Evolutionary conservation across 2,113 vertebrate genomes (phyloP), one percentile per base, ranked within the genome.

Genomic region (Pelodiscus sinensis): DNA sequence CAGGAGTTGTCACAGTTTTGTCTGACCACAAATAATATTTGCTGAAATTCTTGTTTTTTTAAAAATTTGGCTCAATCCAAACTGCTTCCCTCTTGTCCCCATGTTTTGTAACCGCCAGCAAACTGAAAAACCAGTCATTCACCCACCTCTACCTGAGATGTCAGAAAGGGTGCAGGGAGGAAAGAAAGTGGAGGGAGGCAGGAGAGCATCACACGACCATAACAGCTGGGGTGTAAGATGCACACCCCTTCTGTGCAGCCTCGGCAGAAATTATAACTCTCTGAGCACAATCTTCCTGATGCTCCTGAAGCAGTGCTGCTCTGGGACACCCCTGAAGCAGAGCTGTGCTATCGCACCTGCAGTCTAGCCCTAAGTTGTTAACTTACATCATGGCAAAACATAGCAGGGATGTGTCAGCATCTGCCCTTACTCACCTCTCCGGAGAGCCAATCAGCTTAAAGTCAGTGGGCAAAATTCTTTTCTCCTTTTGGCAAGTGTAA

Each of bases 331-430:
- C 60, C 50, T 73, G 35, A 24, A 25, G 56, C 0, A 1, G 19
- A 6, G 81, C 25, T 73, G 4, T 82, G 81, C 6, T 58, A 9
- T 4, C 50, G 44, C 62, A 87, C 22, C 8, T 52, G 77, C 31
- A 5, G 25, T 25, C 9, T 11, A 91, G 31, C 4, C 5, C 44
- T 3, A 0, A 22, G 35, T 10, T 0, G 1, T 60, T 15, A 68
- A 55, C 0, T 1, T 35, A 85, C 71, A 89, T 79, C 24, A 27
- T 1, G 0, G 86, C n/a, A 27, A 11, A 4, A 50, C 51, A 65
- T 22, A 75, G 38, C 35, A 38, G 35, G 71, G 35, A 73, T 73
- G 35, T 21, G 21, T 38, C 55, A 38, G 19, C 56, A 57, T 58
- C 27, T 16, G 16, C 35, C n/a, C 6, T 54, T 35, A 9, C 0